phyloP scores from a whole-genome alignment of 2,888 invertebrate genomes.

The Eupeodes luniger region DNA sequence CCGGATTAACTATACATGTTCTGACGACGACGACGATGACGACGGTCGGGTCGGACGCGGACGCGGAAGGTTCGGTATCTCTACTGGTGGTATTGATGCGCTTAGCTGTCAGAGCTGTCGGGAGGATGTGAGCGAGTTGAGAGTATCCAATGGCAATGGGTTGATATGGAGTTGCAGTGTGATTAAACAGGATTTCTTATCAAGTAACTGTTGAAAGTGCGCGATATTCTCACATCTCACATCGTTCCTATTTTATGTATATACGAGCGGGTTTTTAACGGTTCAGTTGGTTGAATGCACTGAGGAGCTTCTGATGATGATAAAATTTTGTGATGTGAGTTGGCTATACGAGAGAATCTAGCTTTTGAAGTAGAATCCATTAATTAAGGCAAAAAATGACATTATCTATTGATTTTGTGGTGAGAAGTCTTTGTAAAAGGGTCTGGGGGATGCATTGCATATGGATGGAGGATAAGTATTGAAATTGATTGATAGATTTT shows the following conservation, averaged over 20 bases:
- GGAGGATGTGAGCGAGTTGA: neutral
- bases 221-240: neutral
- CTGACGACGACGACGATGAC: too few species aligned
- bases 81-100: conserved; percentile 33
- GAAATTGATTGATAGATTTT: conserved; percentile 3
- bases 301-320: neutral
- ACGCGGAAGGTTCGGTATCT: too few species aligned
- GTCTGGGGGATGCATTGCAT: too few species aligned
- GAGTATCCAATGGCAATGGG: neutral
- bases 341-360: neutral
- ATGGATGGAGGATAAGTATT: neutral
- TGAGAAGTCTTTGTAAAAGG: neutral
- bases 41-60: too few species aligned
- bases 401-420: neutral
- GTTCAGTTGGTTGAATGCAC: neutral
- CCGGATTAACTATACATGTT: neutral
- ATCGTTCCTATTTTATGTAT: neutral
- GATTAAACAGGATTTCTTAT: conserved; percentile 49
- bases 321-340: neutral
- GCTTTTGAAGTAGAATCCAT: conserved; percentile 9
- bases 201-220: conserved; percentile 33
- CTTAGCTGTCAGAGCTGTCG: conserved; percentile 30
- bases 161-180: neutral
- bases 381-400: conserved; percentile 3
- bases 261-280: neutral